phyloP scores from a whole-genome alignment of 2,797 vertebrate genomes.

The Hippoglossus hippoglossus region DNA sequence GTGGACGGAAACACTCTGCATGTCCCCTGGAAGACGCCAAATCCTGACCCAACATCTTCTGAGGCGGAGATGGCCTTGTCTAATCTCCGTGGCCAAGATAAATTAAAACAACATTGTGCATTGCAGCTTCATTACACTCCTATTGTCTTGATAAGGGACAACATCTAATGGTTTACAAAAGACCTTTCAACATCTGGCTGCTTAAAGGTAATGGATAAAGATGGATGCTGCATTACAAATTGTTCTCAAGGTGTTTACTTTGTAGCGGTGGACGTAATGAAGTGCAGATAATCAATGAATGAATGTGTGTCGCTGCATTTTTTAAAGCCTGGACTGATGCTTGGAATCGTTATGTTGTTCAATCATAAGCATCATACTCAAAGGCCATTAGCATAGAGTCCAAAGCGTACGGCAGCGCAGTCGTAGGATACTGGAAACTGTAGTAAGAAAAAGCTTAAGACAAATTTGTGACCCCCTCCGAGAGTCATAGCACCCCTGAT shows the following conservation, averaged over 20 bases:
- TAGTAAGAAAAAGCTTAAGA: constrained; percentile 8
- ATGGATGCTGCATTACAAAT: background rate
- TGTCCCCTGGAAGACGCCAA: background rate
- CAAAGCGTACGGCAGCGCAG: background rate
- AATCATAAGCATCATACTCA: constrained; percentile 7
- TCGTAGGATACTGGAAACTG: constrained; percentile 2
- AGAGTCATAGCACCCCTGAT: background rate
- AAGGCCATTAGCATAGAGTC: constrained; percentile 11
- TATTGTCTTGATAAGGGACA: background rate
- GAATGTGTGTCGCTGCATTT: constrained; percentile 28
- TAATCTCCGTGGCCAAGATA: too few species aligned
- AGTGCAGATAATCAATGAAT: constrained; percentile 43
- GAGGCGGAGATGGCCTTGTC: background rate
- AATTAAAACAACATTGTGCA: too few species aligned
- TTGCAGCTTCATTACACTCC: background rate
- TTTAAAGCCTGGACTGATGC: constrained; percentile 38
- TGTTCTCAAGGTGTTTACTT: constrained; percentile 19
- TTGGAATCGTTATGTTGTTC: constrained; percentile 32
- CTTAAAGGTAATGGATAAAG: constrained; percentile 5
- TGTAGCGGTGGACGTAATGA: constrained; percentile 33
- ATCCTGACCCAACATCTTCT: background rate
- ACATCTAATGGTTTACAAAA: constrained; percentile 5
- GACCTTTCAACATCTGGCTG: too few species aligned
- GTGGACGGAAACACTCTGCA: background rate
- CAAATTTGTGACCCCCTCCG: background rate